Percentiles rank a stretch among this genome's conserved stretches.
Evolutionary conservation across 2,113 vertebrate species (phyloP).

Genomic region (Boleophthalmus pectinirostris): DNA sequence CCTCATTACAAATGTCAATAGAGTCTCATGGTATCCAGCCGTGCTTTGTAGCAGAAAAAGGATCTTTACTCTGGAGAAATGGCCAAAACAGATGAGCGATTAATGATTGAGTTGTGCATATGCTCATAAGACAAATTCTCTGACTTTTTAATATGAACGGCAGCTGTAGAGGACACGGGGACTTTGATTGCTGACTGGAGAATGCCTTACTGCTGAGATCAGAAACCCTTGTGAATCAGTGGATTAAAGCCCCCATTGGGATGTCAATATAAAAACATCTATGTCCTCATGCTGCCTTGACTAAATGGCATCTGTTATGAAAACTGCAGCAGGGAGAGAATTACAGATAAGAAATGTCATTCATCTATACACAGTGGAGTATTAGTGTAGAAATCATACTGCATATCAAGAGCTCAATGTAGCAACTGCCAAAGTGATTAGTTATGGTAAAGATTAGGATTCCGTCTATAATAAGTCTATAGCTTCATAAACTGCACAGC

Average conservation of each 20-base stretch:
- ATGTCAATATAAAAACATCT: conserved; percentile 10
- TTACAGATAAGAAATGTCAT: conserved; percentile 61
- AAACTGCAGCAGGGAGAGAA: conserved; percentile 52
- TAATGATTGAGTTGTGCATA: conserved; percentile 52
- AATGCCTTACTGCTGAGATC: conserved; percentile 50
- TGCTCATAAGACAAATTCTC: conserved; percentile 43
- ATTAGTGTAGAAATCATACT: conserved; percentile 33
- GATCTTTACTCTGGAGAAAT: conserved; percentile 34
- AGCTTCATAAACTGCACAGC: neutral
- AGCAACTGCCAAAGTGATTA: conserved; percentile 50
- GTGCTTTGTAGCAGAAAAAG: conserved; percentile 29
- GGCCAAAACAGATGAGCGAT: conserved; percentile 46
- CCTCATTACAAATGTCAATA: neutral
- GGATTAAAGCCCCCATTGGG: conserved; percentile 51
- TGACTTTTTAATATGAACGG: conserved; percentile 50
- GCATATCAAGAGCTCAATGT: conserved; percentile 44
- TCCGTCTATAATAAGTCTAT: conserved; percentile 29
- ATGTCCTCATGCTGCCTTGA: conserved; percentile 29
- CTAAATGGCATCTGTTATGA: conserved; percentile 45
- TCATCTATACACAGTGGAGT: conserved; percentile 47
- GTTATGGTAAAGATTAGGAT: conserved; percentile 52
- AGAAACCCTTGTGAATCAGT: conserved; percentile 49
- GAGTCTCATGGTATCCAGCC: neutral
- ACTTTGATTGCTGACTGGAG: conserved; percentile 42
- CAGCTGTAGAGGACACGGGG: conserved; percentile 54